A percentile compares a stretch with the other conserved stretches of the same genome.
Evolutionary conservation across 2,888 invertebrate genomes (phyloP).

Genomic region (Lycia hirtaria): DNA sequence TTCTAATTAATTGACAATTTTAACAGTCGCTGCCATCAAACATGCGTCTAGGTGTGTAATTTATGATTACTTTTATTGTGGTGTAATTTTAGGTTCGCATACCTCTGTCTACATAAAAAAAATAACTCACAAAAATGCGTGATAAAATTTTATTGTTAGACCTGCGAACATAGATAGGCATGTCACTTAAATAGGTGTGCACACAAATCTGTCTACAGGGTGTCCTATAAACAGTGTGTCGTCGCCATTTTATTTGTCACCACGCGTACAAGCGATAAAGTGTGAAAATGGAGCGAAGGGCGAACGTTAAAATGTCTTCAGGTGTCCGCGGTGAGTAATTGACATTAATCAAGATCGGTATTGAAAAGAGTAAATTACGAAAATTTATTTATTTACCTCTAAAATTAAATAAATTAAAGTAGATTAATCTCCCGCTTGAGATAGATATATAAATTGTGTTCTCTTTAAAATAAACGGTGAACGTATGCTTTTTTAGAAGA

Average conservation of each 20-base stretch:
- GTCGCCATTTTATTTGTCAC: slow-evolving; percentile 62
- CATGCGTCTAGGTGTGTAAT: slow-evolving; percentile 36
- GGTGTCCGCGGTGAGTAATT: slow-evolving; percentile 50
- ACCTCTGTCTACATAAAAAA: slow-evolving; percentile 35
- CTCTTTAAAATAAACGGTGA: slow-evolving; percentile 25
- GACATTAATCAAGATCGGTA: slow-evolving; percentile 56
- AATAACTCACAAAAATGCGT: slow-evolving; percentile 37
- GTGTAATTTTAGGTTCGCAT: slow-evolving; percentile 31
- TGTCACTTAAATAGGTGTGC: slow-evolving; percentile 69
- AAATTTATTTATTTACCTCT: slow-evolving; percentile 46
- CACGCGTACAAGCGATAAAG: slow-evolving; percentile 58
- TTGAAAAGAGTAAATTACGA: slow-evolving; percentile 49
- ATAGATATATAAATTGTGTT: slow-evolving; percentile 21
- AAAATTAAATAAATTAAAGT: slow-evolving; percentile 37
- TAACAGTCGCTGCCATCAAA: slow-evolving; percentile 31
- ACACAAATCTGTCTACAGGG: slow-evolving; percentile 68
- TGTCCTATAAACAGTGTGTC: slow-evolving; percentile 55
- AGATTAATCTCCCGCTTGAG: slow-evolving; percentile 23
- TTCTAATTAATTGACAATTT: slow-evolving; percentile 45
- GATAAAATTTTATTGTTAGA: slow-evolving; percentile 44
- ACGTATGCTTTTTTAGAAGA: slow-evolving; percentile 34
- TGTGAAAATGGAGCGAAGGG: slow-evolving; percentile 57
- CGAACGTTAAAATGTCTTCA: slow-evolving; percentile 56
- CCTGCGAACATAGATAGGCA: slow-evolving; percentile 59
- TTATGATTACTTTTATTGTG: slow-evolving; percentile 37